Base-by-base conservation (phyloP, 2,797 vertebrate species). In the Sternotherus odoratus region DNA sequence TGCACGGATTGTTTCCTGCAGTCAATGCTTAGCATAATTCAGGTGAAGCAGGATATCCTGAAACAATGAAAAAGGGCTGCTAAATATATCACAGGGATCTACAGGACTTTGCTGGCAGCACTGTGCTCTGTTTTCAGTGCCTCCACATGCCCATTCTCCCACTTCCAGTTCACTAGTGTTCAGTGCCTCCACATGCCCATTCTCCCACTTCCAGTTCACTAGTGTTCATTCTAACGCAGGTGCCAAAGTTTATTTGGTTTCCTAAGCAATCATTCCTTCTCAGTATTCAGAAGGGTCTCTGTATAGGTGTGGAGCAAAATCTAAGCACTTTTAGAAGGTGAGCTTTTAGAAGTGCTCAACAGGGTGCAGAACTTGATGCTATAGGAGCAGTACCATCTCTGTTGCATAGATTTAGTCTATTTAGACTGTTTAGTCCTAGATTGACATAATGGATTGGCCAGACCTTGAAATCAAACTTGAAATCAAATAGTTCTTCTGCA, bases 31-130 rank as follows among this genome's bases (percentile, higher is more conserved):
- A 16, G 24, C 24, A 46, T 36, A 74, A 74, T 26, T 74, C 23
- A 26, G 43, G 39, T 8, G 13, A 46, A 74, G 12, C 12, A 74
- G 43, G 43, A 46, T 48, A 46, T 54, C 9, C 16, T 66, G 82
- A 80, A 83, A 72, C 17, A 19, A 72, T 60, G 21, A 1, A 15
- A 46, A 60, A 82, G 49, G 33, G 15, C 28, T 75, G 8, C 5
- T 66, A 56, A n/a, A 83, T 66, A 49, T 66, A 24, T 75, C 80
- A 19, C 4, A 1, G 1, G 50, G 8, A 26, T 10, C 10, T 69
- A 66, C 39, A 3, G 4, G 0, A 0, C 2, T 3, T 8, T 4
- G 48, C 16, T 72, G 13, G 15, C 39, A 3, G 4, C 0, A 0
- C 2, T 3, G 11, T 23, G n/a, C 63, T 36, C 17, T 36, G 63